Conservation (phyloP, 2,888 invertebrate species). For the Spisula solida region DNA sequence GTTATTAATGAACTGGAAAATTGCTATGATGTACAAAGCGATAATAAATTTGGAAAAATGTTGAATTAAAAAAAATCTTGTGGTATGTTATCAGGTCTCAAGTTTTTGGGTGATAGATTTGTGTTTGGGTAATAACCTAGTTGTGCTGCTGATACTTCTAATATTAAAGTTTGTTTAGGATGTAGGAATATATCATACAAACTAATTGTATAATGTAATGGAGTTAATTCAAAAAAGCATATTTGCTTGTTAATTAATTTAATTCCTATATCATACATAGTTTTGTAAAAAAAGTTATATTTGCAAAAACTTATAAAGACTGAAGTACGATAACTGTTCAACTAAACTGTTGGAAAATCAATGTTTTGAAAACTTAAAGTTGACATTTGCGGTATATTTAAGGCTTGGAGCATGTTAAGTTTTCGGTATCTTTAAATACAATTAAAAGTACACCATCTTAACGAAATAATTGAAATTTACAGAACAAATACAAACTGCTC, state of each 20-base stretch:
- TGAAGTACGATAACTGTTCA: too few species aligned
- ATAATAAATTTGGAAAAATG: neutral
- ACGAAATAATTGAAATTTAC: neutral
- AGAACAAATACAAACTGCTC: neutral
- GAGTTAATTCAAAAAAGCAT: too few species aligned
- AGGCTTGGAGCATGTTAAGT: neutral
- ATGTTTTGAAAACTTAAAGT: neutral
- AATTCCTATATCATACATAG: too few species aligned
- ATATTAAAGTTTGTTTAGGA: neutral
- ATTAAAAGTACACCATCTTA: neutral
- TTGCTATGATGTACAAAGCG: neutral
- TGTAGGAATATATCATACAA: too few species aligned
- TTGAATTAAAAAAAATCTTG: neutral
- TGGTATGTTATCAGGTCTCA: neutral
- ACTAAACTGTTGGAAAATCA: too few species aligned
- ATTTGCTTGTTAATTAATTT: too few species aligned
- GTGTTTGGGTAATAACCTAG: neutral
- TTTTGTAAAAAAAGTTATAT: neutral
- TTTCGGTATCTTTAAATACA: neutral
- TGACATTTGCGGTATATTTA: neutral
- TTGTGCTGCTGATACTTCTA: neutral
- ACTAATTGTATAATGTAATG: too few species aligned
- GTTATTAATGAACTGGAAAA: constrained; percentile 9
- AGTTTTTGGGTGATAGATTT: neutral
- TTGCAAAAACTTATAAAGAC: too few species aligned